phyloP scores from a whole-genome alignment of 1,140 invertebrate species.

The Leptinotarsa texana region DNA sequence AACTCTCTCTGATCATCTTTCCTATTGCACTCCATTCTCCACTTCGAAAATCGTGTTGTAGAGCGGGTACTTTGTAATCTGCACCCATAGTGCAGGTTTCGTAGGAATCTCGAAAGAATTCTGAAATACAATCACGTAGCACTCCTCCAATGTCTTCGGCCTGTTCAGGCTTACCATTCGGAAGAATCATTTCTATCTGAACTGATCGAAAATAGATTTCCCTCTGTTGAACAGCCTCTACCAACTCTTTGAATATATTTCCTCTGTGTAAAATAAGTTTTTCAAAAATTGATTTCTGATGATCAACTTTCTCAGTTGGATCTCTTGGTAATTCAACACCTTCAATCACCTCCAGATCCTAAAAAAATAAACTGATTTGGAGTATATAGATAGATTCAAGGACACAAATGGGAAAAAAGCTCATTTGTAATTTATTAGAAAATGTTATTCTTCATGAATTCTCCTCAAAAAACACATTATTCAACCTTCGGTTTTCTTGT shows the following conservation, averaged over 20 bases:
- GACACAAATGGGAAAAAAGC: too few species aligned
- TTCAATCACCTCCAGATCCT: too few species aligned
- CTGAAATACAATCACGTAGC: slow-evolving; percentile 9
- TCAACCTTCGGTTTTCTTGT: not conserved
- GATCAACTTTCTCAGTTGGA: too few species aligned
- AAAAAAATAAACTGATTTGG: too few species aligned
- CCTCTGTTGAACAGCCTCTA: slow-evolving; percentile 11
- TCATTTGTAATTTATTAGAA: too few species aligned
- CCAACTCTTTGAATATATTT: not conserved
- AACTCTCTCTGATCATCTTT: slow-evolving; percentile 14
- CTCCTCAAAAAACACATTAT: too few species aligned
- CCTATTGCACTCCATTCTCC: slow-evolving; percentile 23
- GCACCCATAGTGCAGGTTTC: slow-evolving; percentile 23
- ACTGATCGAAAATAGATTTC: slow-evolving; percentile 1
- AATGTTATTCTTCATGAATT: too few species aligned
- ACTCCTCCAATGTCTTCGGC: slow-evolving; percentile 14
- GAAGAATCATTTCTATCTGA: slow-evolving; percentile 23
- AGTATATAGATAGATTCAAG: too few species aligned
- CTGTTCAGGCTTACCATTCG: slow-evolving; percentile 17
- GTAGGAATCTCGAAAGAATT: slow-evolving; percentile 22
- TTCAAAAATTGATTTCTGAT: not conserved
- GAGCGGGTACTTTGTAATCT: slow-evolving; percentile 7
- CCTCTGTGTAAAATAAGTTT: not conserved
- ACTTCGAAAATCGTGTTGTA: slow-evolving; percentile 15
- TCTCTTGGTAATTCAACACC: too few species aligned